Evolutionary conservation across 2,113 vertebrate species (phyloP), one percentile per base, ranked within the genome.

Genomic region (Charina bottae): DNA sequence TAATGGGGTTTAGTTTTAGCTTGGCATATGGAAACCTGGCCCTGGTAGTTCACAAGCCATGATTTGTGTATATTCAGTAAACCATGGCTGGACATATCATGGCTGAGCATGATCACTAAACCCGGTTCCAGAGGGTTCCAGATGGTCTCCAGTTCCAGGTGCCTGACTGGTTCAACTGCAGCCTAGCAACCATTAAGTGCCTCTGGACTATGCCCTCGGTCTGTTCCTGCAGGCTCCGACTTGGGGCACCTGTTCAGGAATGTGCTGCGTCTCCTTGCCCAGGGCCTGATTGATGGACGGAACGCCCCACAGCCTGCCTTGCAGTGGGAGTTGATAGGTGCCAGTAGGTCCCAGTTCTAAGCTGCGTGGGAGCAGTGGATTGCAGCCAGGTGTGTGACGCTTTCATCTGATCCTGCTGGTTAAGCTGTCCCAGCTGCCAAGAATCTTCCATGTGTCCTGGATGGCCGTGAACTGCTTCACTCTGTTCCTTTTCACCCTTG

Each of bases 221-320:
- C 68, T 56, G 15, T n/a, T 46, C 83, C 26, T 90, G 26, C 12
- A 53, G 49, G 37, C 42, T 49, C 26, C 5, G 37, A 42, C 53
- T 88, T 21, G 49, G 56, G 72, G 28, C 42, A 21, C 8, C 72
- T 62, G 58, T 53, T 85, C 87, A 92, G 78, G 87, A 92, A 92
- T 89, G 68, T 89, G 72, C 23, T 37, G 5, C 3, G 15, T 23
- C 24, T 62, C 33, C 60, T 56, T 21, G 23, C 72, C 42, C 28
- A 26, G 1, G 10, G 56, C 72, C 54, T 92, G 91, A 89, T 89
- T 15, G 91, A 92, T 84, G 46, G 87, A 21, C 26, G 58, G 12
- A 89, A 84, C 23, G 58, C 72, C 91, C 42, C 37, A 17, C 56
- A 26, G 68, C 37, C 49, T 28, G 68, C 87, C 87, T 56, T 42